Evolutionary conservation across 2,113 vertebrate species (phyloP).

Genomic region (Passer montanus): DNA sequence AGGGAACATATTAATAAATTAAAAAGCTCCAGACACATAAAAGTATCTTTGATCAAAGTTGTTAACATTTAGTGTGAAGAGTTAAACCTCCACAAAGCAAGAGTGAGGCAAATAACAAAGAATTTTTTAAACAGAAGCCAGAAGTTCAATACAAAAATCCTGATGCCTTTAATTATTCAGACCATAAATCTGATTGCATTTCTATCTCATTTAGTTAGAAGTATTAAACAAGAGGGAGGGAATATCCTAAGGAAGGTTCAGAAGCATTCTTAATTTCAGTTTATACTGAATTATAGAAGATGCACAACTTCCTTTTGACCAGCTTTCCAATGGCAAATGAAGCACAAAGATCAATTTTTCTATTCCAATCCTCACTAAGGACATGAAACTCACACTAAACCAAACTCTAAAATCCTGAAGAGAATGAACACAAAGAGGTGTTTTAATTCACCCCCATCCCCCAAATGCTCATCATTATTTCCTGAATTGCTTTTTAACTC

Average conservation of each 20-base stretch:
- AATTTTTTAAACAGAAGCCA: neutral
- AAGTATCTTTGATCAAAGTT: conserved; percentile 45
- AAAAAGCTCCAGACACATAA: conserved; percentile 9
- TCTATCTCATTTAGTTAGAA: neutral
- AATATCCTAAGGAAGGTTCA: neutral
- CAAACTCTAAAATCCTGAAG: neutral
- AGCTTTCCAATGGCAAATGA: neutral
- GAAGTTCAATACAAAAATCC: neutral
- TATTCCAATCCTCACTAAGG: neutral
- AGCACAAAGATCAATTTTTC: neutral
- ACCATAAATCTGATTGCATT: neutral
- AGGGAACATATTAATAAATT: neutral
- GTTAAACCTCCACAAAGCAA: neutral
- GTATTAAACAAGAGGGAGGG: neutral
- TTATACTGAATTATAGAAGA: neutral
- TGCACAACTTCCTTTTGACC: neutral
- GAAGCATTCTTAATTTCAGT: neutral
- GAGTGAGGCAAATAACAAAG: neutral
- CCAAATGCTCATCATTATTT: rapidly evolving
- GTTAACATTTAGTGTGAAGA: neutral
- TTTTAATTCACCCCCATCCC: neutral
- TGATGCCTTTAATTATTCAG: neutral
- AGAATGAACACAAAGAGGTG: neutral
- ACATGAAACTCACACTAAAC: neutral
- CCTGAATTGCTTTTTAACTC: neutral